Evolutionary conservation across 2,113 vertebrate genomes (phyloP).

Genomic region (Malurus alboscapulatus): DNA sequence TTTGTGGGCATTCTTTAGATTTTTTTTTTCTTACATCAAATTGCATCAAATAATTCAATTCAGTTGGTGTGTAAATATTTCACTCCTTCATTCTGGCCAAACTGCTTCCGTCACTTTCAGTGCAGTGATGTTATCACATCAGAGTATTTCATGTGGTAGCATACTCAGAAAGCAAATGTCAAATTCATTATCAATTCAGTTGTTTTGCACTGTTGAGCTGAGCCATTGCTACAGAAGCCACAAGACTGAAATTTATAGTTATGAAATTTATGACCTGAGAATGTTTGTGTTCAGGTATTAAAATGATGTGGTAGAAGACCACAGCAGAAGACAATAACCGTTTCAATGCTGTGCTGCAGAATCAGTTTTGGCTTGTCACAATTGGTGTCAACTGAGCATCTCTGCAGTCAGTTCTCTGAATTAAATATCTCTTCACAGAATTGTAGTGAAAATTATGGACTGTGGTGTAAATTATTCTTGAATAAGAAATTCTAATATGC

Average conservation of each 20-base stretch:
- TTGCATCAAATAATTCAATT: neutral
- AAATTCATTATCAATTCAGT: neutral
- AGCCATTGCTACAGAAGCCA: neutral
- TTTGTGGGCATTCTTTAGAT: neutral
- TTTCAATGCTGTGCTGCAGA: neutral
- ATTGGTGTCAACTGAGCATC: neutral
- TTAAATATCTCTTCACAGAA: neutral
- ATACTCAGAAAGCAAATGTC: slow-evolving; percentile 28
- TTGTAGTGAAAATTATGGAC: neutral
- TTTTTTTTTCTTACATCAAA: neutral
- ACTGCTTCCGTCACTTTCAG: neutral
- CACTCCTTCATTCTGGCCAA: neutral
- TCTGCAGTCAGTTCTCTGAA: neutral
- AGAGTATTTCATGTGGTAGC: neutral
- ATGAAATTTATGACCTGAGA: neutral
- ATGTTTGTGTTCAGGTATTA: neutral
- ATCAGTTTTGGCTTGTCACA: neutral
- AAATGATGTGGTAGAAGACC: neutral
- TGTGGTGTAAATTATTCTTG: neutral
- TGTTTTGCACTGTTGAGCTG: neutral
- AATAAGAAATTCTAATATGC: neutral
- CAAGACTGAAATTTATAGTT: slow-evolving; percentile 1
- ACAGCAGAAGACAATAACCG: neutral
- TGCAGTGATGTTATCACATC: neutral
- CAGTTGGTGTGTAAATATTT: neutral